phyloP scores from a whole-genome alignment of 2,113 vertebrate genomes.

The Baryphthengus martii region DNA sequence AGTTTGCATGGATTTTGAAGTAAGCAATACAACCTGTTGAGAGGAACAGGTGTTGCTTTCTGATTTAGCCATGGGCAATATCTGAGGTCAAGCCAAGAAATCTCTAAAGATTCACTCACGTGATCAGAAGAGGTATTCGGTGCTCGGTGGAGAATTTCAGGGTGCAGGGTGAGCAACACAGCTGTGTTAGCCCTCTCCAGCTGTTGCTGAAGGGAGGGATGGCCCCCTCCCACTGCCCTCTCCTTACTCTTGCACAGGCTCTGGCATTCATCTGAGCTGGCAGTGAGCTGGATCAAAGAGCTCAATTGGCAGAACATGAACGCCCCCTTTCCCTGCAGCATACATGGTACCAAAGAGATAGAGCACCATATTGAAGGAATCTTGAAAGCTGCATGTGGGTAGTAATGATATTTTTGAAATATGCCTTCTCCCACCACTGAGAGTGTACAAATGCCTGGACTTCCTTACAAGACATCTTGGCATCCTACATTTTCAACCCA shows the following conservation, averaged over 20 bases:
- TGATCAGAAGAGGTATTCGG: not conserved
- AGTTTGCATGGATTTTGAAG: not conserved
- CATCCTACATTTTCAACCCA: not conserved
- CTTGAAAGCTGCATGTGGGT: not conserved
- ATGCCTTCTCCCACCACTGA: not conserved
- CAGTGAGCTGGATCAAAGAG: not conserved
- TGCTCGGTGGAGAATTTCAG: not conserved
- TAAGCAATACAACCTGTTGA: not conserved
- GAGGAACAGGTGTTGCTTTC: not conserved
- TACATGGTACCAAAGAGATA: not conserved
- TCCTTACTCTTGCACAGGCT: not conserved
- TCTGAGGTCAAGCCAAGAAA: not conserved
- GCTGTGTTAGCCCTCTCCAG: not conserved
- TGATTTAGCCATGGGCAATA: not conserved
- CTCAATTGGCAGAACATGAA: not conserved
- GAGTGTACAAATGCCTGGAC: not conserved
- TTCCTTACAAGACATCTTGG: not conserved
- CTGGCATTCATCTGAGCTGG: not conserved
- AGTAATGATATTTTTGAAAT: slow-evolving; percentile 4
- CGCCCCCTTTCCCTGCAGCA: not conserved
- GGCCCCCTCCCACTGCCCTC: not conserved
- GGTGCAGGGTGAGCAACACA: not conserved
- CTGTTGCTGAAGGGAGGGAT: not conserved
- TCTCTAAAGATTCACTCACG: not conserved
- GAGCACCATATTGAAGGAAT: not conserved